A percentile compares a stretch with the other conserved stretches of the same genome.
Evolutionary conservation across 2,888 invertebrate genomes (phyloP).

Genomic region (Quadroppia sp.): DNA sequence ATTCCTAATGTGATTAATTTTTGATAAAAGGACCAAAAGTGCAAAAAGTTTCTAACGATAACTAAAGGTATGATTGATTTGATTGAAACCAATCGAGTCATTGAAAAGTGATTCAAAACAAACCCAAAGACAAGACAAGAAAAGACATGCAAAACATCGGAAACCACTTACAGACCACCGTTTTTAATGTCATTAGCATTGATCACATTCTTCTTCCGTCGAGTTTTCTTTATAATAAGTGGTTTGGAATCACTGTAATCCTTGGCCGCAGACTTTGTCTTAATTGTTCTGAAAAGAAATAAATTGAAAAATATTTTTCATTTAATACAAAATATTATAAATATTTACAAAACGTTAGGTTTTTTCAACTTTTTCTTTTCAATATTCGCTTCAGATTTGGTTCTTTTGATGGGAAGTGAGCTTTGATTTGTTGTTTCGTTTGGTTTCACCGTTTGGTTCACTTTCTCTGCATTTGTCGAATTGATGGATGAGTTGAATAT

Average conservation of each 20-base stretch:
- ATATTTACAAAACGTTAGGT: no score
- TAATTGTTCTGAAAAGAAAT: neutral
- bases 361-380: constrained; percentile 18
- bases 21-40: neutral
- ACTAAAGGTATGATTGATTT: neutral
- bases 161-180: constrained; percentile 12
- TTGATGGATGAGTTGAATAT: constrained; percentile 21
- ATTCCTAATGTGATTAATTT: constrained; percentile 1
- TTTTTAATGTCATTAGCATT: neutral
- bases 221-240: neutral
- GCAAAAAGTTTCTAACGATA: neutral
- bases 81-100: neutral
- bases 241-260: constrained; percentile 25
- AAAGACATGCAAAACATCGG: neutral
- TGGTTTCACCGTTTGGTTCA: neutral
- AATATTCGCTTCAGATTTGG: neutral
- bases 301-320: neutral
- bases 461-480: neutral
- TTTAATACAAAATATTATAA: neutral
- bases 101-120: neutral
- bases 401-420: neutral
- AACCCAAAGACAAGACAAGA: neutral
- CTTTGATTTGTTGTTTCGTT: no score
- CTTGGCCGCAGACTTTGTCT: constrained; percentile 23
- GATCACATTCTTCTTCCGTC: constrained; percentile 8